Conservation (phyloP, 2,888 invertebrate species). For the Bembecia ichneumoniformis region DNA sequence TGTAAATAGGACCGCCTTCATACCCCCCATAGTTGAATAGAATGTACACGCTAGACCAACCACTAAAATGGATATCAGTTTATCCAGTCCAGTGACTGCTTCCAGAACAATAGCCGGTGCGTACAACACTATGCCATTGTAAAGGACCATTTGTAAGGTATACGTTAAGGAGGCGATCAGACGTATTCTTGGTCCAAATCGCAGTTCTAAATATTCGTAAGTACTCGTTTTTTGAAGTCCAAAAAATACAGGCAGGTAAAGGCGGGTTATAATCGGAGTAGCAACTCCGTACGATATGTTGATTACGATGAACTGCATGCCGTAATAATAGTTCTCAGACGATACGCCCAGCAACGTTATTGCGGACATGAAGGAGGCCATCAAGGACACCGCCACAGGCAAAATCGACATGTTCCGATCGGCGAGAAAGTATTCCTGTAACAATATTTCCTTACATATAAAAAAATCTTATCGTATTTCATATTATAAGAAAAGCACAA, state of each 20-base stretch:
- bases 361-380: constrained; percentile 96
- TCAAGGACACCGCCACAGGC: constrained; percentile 89
- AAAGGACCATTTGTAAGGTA: constrained; percentile 89
- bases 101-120: constrained; percentile 93
- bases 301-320: constrained; percentile 84
- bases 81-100: constrained; percentile 85
- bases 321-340: constrained; percentile 87
- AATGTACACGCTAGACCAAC: constrained; percentile 87
- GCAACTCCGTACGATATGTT: constrained; percentile 82
- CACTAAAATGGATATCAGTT: constrained; percentile 79
- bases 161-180: constrained; percentile 87
- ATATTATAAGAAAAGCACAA: no score
- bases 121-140: constrained; percentile 93
- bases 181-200: constrained; percentile 85
- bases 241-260: constrained; percentile 90
- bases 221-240: constrained; percentile 87
- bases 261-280: constrained; percentile 82
- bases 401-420: constrained; percentile 83
- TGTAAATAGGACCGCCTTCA: constrained; percentile 91
- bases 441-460: no score
- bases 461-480: no score
- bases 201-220: constrained; percentile 91
- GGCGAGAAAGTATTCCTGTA: constrained; percentile 86
- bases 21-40: constrained; percentile 90
- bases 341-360: constrained; percentile 91